Conservation (phyloP, 2,797 vertebrate species). For the Manis pentadactyla region DNA sequence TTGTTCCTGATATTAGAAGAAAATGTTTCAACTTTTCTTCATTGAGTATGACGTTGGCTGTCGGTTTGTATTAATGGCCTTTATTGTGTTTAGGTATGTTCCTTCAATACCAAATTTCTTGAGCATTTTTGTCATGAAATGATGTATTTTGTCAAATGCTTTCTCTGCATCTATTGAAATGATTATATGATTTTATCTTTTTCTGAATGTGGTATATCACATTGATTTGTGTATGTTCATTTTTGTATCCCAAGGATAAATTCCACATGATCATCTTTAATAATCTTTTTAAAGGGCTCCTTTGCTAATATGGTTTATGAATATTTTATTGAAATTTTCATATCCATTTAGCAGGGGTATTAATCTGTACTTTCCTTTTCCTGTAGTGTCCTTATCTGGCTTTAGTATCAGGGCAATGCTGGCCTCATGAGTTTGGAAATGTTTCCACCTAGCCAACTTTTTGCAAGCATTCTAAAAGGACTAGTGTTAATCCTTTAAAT, state of each 20-base stretch:
- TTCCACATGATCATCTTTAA: too few relatives aligned
- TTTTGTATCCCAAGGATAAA: too few relatives aligned
- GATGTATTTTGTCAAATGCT: neutral
- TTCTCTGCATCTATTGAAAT: neutral
- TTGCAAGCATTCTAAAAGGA: neutral
- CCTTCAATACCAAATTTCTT: neutral
- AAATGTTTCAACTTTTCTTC: neutral
- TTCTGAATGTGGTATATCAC: neutral
- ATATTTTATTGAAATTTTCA: neutral
- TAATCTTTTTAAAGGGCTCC: too few relatives aligned
- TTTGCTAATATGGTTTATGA: neutral
- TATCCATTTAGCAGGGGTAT: neutral
- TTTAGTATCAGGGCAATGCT: neutral
- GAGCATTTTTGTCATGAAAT: neutral
- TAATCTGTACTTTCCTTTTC: neutral
- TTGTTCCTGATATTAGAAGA: neutral
- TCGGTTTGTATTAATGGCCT: neutral
- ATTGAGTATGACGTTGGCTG: neutral
- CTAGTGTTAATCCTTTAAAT: neutral
- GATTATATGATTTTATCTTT: neutral
- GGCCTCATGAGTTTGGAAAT: neutral
- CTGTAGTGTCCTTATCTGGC: neutral
- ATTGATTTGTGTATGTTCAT: neutral
- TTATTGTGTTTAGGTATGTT: neutral
- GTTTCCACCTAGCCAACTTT: neutral